Conservation (phyloP, 2,888 invertebrate genomes). For the Parochlus steinenii region DNA sequence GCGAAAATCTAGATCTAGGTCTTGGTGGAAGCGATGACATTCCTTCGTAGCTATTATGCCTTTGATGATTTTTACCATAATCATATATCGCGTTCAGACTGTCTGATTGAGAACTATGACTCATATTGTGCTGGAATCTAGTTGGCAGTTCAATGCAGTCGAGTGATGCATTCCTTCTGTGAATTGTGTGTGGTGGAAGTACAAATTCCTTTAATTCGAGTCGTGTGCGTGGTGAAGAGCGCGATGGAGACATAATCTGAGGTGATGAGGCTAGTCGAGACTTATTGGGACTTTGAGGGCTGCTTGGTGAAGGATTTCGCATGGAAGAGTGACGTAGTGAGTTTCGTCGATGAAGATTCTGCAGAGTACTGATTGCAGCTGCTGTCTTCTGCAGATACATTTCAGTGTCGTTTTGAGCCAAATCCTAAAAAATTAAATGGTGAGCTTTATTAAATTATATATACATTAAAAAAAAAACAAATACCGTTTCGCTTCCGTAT, state of each 20-base stretch:
- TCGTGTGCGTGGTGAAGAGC: slow-evolving; percentile 13
- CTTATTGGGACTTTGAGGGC: not conserved
- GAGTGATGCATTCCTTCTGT: slow-evolving; percentile 18
- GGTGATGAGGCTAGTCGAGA: slow-evolving; percentile 2
- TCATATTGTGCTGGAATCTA: slow-evolving; percentile 7
- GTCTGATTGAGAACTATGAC: too few species aligned
- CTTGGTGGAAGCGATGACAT: slow-evolving; percentile 3
- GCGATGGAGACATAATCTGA: slow-evolving; percentile 16
- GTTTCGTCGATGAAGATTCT: slow-evolving; percentile 20
- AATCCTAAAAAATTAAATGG: slow-evolving; percentile 28
- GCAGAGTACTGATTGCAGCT: slow-evolving; percentile 24
- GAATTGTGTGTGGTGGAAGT: slow-evolving; percentile 12
- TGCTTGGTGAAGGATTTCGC: slow-evolving; percentile 3
- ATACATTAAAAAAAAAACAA: not conserved
- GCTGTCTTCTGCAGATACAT: slow-evolving; percentile 38
- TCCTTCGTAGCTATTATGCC: slow-evolving; percentile 29
- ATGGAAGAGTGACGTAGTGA: slow-evolving; percentile 7
- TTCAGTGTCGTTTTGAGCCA: slow-evolving; percentile 31
- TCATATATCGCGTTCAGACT: not conserved
- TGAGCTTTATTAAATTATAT: not conserved
- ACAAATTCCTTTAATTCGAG: slow-evolving; percentile 12
- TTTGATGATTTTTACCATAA: slow-evolving; percentile 13
- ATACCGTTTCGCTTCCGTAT: slow-evolving; percentile 17
- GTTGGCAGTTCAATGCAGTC: slow-evolving; percentile 14
- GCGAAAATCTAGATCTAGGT: slow-evolving; percentile 6